Conservation (phyloP, 2,888 invertebrate species). For the Oeneis ivallda region DNA sequence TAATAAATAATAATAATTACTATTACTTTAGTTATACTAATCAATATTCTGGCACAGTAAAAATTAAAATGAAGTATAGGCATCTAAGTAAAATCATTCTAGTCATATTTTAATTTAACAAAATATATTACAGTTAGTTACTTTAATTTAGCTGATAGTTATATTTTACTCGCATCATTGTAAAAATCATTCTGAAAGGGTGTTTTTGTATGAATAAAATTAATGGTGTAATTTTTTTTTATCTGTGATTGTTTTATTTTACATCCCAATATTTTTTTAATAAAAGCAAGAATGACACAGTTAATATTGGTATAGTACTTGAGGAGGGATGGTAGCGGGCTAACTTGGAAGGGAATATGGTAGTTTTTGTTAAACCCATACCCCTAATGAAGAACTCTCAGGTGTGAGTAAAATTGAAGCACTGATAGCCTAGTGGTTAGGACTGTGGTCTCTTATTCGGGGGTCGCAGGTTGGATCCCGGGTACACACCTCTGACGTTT, state of each 20-base stretch:
- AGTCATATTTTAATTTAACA: not conserved
- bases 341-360: no score
- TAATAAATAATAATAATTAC: not conserved
- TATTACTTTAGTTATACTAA: not conserved
- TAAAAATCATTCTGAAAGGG: slow-evolving; percentile 72
- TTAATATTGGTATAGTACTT: not conserved
- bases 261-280: not conserved
- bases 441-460: no score
- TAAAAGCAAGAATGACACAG: not conserved
- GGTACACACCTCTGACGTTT: no score
- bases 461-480: no score
- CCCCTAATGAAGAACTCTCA: no score
- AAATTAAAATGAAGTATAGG: not conserved
- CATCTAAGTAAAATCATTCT: not conserved
- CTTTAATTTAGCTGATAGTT: not conserved
- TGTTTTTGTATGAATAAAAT: slow-evolving; percentile 56
- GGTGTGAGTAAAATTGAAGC: no score
- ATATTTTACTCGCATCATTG: slow-evolving; percentile 53
- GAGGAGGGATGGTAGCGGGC: no score
- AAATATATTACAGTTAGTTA: not conserved
- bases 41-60: not conserved
- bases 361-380: no score
- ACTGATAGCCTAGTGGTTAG: no score
- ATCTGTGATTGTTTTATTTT: slow-evolving; percentile 44
- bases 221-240: slow-evolving; percentile 67